phyloP scores from a whole-genome alignment of 2,113 vertebrate genomes.

The Martes martes region DNA sequence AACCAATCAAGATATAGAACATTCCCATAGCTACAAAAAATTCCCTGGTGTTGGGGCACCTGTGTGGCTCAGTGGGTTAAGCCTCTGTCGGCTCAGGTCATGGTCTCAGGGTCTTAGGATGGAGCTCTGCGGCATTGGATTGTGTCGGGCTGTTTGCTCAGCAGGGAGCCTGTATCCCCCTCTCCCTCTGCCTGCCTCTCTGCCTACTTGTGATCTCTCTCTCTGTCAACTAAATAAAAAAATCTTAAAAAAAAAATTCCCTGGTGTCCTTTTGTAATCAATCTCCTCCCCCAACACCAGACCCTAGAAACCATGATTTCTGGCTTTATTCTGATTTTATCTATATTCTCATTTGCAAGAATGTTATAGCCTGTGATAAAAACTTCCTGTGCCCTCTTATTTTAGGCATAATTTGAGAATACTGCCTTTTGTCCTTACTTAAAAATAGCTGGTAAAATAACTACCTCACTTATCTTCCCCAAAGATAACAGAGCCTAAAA shows the following conservation, averaged over 20 bases:
- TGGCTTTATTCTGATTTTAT: conserved; percentile 27
- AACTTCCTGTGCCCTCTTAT: neutral
- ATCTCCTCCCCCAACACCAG: neutral
- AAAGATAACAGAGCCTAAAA: neutral
- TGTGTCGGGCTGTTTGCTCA: too few relatives aligned
- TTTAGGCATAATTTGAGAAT: conserved; percentile 8
- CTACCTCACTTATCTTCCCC: neutral
- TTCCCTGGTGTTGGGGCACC: too few relatives aligned
- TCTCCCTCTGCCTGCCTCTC: too few relatives aligned
- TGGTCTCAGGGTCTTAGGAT: too few relatives aligned
- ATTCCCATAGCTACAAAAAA: too few relatives aligned
- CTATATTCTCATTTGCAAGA: neutral
- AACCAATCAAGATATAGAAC: too few relatives aligned
- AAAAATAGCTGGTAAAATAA: conserved; percentile 6
- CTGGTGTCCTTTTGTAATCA: neutral
- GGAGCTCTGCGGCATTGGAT: too few relatives aligned
- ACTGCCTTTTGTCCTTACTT: neutral
- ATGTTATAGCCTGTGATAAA: neutral
- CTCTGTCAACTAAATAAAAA: too few relatives aligned
- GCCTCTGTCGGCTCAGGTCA: too few relatives aligned
- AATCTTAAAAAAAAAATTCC: neutral
- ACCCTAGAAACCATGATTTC: neutral
- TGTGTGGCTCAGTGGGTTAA: too few relatives aligned
- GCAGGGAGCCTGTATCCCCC: too few relatives aligned
- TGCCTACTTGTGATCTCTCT: too few relatives aligned